These are phyloP conservation scores for Hapalemur alaotrensis DNA, from an alignment of 2,797 vertebrate genomes.

Conservation along the genomic window DNA sequence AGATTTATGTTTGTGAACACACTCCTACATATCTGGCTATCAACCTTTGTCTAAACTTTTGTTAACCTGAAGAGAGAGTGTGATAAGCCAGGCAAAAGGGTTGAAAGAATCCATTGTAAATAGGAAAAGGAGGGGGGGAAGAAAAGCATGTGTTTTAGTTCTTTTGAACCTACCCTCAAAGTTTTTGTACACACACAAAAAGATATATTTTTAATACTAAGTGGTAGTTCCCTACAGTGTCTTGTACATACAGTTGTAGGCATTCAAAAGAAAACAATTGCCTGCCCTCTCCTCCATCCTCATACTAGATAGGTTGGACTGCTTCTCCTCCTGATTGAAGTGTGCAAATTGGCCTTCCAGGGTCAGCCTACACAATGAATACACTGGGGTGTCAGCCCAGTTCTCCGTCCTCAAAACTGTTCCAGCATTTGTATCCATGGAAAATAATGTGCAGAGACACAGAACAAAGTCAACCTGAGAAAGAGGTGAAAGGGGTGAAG, in stretches of 20 bases:
- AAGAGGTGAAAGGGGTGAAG: background rate
- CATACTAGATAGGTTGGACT: rapidly evolving
- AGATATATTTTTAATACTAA: background rate
- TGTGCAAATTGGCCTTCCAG: no score
- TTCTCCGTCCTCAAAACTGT: background rate
- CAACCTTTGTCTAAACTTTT: background rate
- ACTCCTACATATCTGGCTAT: background rate
- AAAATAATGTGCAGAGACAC: background rate
- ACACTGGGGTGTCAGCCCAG: background rate
- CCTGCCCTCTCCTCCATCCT: background rate
- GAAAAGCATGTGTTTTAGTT: background rate
- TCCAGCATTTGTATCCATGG: background rate
- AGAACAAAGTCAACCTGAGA: background rate
- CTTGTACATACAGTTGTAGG: background rate
- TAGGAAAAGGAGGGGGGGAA: background rate
- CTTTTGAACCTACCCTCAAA: background rate
- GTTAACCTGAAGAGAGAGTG: background rate
- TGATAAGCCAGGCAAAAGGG: background rate
- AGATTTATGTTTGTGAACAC: background rate
- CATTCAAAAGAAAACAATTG: background rate
- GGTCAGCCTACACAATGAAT: background rate
- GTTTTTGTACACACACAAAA: background rate
- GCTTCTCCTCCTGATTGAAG: background rate
- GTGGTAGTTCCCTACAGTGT: background rate
- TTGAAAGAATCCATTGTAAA: background rate